phyloP scores from a whole-genome alignment of 2,797 vertebrate genomes.

The Prunella strophiata region DNA sequence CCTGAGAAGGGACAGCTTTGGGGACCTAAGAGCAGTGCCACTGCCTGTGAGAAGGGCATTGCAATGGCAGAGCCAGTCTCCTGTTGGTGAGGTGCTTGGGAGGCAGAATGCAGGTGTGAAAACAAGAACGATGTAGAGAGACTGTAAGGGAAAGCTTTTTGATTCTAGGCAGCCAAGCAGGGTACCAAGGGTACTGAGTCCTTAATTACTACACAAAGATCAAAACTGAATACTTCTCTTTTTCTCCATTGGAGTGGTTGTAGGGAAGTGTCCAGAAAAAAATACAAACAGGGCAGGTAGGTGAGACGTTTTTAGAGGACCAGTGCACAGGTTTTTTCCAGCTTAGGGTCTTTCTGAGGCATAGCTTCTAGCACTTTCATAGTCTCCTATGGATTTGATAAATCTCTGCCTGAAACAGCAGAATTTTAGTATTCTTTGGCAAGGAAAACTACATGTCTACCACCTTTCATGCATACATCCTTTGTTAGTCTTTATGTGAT shows the following conservation, averaged over 20 bases:
- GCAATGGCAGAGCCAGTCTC: background rate
- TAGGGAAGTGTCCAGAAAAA: background rate
- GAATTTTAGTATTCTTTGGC: background rate
- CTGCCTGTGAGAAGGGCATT: background rate
- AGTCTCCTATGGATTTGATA: background rate
- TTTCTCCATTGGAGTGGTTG: background rate
- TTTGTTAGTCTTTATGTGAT: background rate
- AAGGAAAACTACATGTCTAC: background rate
- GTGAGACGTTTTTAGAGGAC: background rate
- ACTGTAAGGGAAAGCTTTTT: background rate
- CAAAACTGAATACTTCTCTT: background rate
- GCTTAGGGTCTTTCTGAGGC: background rate
- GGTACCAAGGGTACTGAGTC: background rate
- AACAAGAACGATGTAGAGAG: background rate
- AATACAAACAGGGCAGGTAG: background rate
- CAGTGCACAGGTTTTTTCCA: background rate
- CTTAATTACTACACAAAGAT: background rate
- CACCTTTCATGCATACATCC: background rate
- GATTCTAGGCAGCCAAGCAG: accelerated
- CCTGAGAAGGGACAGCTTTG: background rate
- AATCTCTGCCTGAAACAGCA: background rate
- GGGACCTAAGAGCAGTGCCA: background rate
- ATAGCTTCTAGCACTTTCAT: background rate
- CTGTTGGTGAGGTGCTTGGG: background rate
- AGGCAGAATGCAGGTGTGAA: background rate